Evolutionary conservation across 2,888 invertebrate species (phyloP).

Genomic region (Allygus modestus): DNA sequence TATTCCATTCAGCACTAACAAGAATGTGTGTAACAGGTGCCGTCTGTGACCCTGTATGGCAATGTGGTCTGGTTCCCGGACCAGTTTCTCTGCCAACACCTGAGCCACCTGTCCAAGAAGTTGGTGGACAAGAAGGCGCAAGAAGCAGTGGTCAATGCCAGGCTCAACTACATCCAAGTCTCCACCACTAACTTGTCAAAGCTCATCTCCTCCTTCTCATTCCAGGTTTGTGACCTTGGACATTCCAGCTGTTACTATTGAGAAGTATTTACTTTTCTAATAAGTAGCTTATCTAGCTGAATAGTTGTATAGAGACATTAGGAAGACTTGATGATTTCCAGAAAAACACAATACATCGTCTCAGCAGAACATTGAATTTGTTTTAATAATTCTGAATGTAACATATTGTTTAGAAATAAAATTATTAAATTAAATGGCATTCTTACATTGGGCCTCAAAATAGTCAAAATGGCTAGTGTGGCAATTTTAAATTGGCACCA

Average conservation of each 20-base stretch:
- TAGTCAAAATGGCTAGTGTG: too few species aligned
- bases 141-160: conserved; percentile 74
- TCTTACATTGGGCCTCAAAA: too few species aligned
- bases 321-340: too few species aligned
- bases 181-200: conserved; percentile 80
- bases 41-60: conserved; percentile 87
- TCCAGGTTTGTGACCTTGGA: conserved; percentile 73
- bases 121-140: conserved; percentile 76
- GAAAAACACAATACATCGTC: too few species aligned
- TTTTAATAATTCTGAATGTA: too few species aligned
- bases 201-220: conserved; percentile 78
- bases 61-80: conserved; percentile 92
- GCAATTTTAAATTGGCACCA: too few species aligned
- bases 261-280: neutral
- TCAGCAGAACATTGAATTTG: too few species aligned
- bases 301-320: too few species aligned
- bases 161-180: conserved; percentile 78
- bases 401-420: too few species aligned
- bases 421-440: too few species aligned
- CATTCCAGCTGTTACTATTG: neutral
- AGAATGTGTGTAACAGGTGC: conserved; percentile 76
- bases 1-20: too few species aligned
- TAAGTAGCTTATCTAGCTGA: too few species aligned
- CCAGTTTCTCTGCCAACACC: conserved; percentile 84
- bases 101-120: conserved; percentile 76